Conservation (phyloP, 2,888 invertebrate species). For the Stomorhina lunata region DNA sequence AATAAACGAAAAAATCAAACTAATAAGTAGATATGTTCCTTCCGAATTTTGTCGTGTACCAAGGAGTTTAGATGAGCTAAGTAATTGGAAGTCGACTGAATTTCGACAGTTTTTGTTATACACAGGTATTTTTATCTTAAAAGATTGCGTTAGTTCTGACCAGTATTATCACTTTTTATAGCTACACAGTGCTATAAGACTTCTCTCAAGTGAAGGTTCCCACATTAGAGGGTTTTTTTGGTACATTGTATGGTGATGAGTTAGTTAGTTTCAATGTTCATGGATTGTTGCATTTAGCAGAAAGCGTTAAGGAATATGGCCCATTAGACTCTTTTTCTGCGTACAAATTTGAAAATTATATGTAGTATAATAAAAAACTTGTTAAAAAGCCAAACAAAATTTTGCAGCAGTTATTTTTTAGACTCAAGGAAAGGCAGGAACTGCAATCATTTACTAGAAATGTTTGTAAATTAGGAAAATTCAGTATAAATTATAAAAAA, state of each 20-base stretch:
- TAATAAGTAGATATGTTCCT: conserved; percentile 2
- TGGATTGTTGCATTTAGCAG: conserved; percentile 35
- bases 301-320: conserved; percentile 13
- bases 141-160: too few relatives aligned
- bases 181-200: not conserved
- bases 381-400: conserved; percentile 9
- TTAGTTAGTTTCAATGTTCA: not conserved
- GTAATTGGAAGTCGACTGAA: too few relatives aligned
- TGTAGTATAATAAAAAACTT: conserved; percentile 6
- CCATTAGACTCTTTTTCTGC: not conserved
- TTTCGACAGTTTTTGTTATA: not conserved
- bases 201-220: not conserved
- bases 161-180: too few relatives aligned
- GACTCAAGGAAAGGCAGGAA: conserved; percentile 12
- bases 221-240: not conserved
- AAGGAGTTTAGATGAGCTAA: conserved; percentile 18
- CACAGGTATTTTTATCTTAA: not conserved
- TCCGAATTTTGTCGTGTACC: conserved; percentile 30
- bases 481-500: conserved; percentile 6
- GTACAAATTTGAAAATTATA: too few relatives aligned
- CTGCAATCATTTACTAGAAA: not conserved
- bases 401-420: conserved; percentile 6
- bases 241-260: not conserved
- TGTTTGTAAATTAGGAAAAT: not conserved
- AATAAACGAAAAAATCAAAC: conserved; percentile 15